phyloP scores from a whole-genome alignment of 2,888 invertebrate genomes.

The Mesoligia furuncula region DNA sequence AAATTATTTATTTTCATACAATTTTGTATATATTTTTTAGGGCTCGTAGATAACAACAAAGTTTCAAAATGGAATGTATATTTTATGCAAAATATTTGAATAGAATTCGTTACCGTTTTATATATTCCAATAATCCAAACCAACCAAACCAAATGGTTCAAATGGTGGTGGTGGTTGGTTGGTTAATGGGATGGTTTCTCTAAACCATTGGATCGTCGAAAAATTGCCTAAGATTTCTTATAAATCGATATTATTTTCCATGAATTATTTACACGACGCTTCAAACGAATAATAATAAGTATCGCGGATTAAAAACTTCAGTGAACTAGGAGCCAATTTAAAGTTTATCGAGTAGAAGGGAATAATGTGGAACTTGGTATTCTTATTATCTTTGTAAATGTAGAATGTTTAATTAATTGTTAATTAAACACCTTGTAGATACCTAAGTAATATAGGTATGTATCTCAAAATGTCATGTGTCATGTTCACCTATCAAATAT shows the following conservation, averaged over 20 bases:
- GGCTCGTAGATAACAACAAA: neutral
- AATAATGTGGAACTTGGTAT: neutral
- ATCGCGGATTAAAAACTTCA: neutral
- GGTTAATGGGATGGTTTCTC: too few relatives aligned
- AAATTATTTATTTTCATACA: neutral
- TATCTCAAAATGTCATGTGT: too few relatives aligned
- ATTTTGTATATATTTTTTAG: neutral
- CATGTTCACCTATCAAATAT: too few relatives aligned
- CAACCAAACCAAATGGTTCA: too few relatives aligned
- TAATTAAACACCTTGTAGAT: neutral
- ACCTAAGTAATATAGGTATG: too few relatives aligned
- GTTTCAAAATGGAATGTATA: neutral
- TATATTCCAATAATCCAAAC: neutral
- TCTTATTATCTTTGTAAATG: neutral
- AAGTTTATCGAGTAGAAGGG: constrained; percentile 7
- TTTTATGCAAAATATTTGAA: neutral
- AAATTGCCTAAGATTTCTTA: too few relatives aligned
- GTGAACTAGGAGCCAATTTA: constrained; percentile 17
- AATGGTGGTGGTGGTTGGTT: too few relatives aligned
- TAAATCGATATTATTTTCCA: neutral
- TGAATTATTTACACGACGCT: neutral
- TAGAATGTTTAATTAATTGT: neutral
- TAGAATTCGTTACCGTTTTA: neutral
- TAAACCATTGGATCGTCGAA: neutral
- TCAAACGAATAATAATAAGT: neutral